These are phyloP conservation scores for Torymus tubicola DNA, from an alignment of 2,888 invertebrate genomes.

Conservation along the genomic window DNA sequence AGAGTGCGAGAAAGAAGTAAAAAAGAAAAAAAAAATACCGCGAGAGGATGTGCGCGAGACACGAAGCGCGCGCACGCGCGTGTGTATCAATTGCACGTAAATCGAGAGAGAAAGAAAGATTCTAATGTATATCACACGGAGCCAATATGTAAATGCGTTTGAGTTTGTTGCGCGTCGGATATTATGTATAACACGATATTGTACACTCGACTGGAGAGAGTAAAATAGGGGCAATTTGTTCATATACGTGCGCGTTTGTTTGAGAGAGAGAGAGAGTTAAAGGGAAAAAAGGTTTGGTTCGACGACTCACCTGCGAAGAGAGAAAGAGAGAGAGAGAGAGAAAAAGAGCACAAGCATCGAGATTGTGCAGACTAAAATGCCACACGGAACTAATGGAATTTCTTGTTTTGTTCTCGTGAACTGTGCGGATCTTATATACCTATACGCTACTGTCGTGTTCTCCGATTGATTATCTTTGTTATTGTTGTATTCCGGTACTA, in stretches of 20 bases:
- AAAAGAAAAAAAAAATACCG: constrained; percentile 19
- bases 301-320: constrained; percentile 8
- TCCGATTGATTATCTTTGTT: constrained; percentile 61
- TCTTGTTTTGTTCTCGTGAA: constrained; percentile 39
- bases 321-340: too few relatives aligned
- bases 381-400: constrained; percentile 36
- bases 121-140: not conserved
- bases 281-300: constrained; percentile 12
- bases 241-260: too few relatives aligned
- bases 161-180: not conserved
- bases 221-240: too few relatives aligned
- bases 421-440: constrained; percentile 45
- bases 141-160: constrained; percentile 19
- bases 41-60: constrained; percentile 19
- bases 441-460: constrained; percentile 54
- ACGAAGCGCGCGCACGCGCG: not conserved
- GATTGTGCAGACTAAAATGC: constrained; percentile 30
- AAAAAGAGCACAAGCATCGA: not conserved
- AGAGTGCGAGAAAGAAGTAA: constrained; percentile 28
- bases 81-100: not conserved
- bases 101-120: constrained; percentile 5
- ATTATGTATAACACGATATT: too few relatives aligned
- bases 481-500: constrained; percentile 63
- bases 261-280: too few relatives aligned
- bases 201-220: too few relatives aligned